These are phyloP conservation scores for Scylla paramamosain DNA, from an alignment of 1,140 invertebrate genomes.

Conservation along the genomic window DNA sequence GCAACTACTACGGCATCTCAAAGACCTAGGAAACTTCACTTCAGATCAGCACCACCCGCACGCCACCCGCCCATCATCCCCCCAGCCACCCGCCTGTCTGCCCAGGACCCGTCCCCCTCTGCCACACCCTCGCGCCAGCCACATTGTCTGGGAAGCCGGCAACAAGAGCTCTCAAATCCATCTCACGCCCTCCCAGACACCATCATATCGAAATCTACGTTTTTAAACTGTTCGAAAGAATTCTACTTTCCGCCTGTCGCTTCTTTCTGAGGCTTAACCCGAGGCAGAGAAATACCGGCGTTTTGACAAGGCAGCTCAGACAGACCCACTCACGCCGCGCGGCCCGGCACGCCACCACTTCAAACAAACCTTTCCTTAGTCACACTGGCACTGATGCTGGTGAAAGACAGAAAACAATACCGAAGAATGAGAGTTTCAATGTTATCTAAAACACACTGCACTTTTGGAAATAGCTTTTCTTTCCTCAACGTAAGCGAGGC, in stretches of 20 bases:
- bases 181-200: neutral
- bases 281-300: neutral
- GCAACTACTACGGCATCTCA: neutral
- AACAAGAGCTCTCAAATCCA: neutral
- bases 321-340: neutral
- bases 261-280: neutral
- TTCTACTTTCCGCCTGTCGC: neutral
- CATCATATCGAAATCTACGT: neutral
- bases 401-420: neutral
- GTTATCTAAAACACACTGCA: slow-evolving; percentile 1
- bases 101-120: neutral
- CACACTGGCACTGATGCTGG: neutral
- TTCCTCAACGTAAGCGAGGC: neutral
- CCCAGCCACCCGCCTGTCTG: neutral
- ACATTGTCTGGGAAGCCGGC: slow-evolving; percentile 18
- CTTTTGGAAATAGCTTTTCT: neutral
- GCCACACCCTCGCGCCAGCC: neutral
- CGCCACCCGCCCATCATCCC: neutral
- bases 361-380: neutral
- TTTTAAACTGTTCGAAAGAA: neutral
- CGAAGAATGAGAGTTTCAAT: neutral
- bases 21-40: neutral
- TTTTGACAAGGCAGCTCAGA: neutral
- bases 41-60: neutral
- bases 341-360: neutral